Conservation (phyloP, 2,113 vertebrate genomes). For the Chionodraco myersi region DNA sequence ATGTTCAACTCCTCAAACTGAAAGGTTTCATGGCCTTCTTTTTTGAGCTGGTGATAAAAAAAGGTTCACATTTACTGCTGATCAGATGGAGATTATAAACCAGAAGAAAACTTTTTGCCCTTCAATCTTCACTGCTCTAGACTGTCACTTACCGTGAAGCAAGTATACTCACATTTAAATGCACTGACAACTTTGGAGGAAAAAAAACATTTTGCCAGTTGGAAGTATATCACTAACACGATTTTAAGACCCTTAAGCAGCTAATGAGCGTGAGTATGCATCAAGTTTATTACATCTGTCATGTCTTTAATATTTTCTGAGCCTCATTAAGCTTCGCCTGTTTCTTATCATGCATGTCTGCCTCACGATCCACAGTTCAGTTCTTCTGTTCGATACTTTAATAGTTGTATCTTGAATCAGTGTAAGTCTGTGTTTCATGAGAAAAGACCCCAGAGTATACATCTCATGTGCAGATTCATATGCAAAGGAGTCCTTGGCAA, state of each 20-base stretch:
- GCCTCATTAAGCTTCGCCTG: neutral
- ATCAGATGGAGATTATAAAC: neutral
- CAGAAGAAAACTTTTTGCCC: neutral
- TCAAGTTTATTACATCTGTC: constrained; percentile 1
- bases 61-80: neutral
- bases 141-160: neutral
- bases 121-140: neutral
- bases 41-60: neutral
- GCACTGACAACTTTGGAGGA: too few species aligned
- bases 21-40: neutral
- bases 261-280: neutral
- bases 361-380: constrained; percentile 9
- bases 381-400: neutral
- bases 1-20: neutral
- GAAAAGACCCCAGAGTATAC: constrained; percentile 2
- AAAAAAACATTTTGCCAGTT: neutral
- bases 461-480: neutral
- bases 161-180: neutral
- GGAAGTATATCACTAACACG: neutral
- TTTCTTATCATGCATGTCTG: neutral
- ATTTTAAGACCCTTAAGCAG: neutral
- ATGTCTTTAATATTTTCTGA: neutral
- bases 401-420: constrained; percentile 1
- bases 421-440: neutral
- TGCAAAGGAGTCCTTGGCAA: neutral